Conservation (phyloP, 2,888 invertebrate species). For the Drosophila tanythrix region DNA sequence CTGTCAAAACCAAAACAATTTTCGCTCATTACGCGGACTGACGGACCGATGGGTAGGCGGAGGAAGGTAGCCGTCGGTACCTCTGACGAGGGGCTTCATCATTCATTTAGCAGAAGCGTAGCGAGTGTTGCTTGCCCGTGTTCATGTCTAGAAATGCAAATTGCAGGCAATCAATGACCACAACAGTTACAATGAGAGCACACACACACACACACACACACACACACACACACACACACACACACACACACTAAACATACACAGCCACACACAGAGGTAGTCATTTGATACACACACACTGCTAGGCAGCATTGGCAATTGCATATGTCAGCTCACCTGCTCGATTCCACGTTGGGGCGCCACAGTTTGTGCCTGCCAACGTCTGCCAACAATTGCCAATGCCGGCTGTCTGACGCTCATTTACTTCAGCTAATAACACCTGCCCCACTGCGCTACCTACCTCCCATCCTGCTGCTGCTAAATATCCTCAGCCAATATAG, state of each 20-base stretch:
- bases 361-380: slow-evolving; percentile 9
- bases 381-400: slow-evolving; percentile 29
- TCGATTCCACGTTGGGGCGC: neutral
- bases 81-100: slow-evolving; percentile 29
- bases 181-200: slow-evolving; percentile 42
- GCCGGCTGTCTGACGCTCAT: slow-evolving; percentile 37
- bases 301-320: slow-evolving; percentile 22
- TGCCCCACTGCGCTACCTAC: neutral
- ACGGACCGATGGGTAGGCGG: neutral
- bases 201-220: slow-evolving; percentile 1
- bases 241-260: neutral
- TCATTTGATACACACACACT: neutral
- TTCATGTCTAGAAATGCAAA: slow-evolving; percentile 68
- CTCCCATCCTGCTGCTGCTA: neutral
- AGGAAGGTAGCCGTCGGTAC: neutral
- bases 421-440: slow-evolving; percentile 21
- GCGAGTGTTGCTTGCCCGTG: slow-evolving; percentile 25
- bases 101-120: slow-evolving; percentile 37
- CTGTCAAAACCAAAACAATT: slow-evolving; percentile 51
- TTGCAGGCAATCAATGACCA: slow-evolving; percentile 57
- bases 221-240: neutral
- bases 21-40: slow-evolving; percentile 43
- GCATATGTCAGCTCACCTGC: slow-evolving; percentile 35
- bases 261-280: neutral
- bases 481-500: slow-evolving; percentile 21